These are phyloP conservation scores for Periphyllus acericola DNA, from an alignment of 2,888 invertebrate species.

Conservation along the genomic window DNA sequence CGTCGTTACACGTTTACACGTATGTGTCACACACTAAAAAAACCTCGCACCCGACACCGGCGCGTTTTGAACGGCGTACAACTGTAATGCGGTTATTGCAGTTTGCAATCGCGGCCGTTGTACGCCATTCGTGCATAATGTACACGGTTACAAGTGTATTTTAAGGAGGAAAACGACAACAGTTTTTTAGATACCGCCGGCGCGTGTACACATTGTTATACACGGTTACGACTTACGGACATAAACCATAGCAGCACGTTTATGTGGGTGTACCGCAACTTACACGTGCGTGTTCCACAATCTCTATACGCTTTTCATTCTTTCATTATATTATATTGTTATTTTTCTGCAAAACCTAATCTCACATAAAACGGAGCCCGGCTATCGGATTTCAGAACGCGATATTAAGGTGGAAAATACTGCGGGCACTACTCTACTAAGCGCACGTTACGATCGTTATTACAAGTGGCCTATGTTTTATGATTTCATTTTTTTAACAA, in stretches of 20 bases:
- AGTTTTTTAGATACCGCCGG: background rate
- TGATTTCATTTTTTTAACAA: background rate
- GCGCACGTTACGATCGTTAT: background rate
- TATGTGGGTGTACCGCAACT: background rate
- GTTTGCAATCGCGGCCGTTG: background rate
- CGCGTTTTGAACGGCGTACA: background rate
- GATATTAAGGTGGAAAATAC: background rate
- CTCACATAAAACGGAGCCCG: background rate
- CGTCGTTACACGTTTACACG: too few species aligned
- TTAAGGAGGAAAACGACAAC: background rate
- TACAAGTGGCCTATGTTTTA: background rate
- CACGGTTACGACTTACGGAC: background rate
- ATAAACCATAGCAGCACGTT: background rate
- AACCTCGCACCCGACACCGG: background rate
- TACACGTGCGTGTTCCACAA: background rate
- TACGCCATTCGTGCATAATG: too few species aligned
- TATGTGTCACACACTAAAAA: too few species aligned
- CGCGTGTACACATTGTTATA: background rate
- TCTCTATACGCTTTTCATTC: background rate
- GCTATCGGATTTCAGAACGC: slow-evolving; percentile 27
- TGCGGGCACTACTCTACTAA: background rate
- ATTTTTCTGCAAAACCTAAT: slow-evolving; percentile 13
- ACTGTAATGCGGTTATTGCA: background rate
- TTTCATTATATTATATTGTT: background rate
- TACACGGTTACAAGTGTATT: background rate